These are phyloP conservation scores for Ardeotis arabs DNA, from an alignment of 2,113 vertebrate genomes.

Conservation along the genomic window DNA sequence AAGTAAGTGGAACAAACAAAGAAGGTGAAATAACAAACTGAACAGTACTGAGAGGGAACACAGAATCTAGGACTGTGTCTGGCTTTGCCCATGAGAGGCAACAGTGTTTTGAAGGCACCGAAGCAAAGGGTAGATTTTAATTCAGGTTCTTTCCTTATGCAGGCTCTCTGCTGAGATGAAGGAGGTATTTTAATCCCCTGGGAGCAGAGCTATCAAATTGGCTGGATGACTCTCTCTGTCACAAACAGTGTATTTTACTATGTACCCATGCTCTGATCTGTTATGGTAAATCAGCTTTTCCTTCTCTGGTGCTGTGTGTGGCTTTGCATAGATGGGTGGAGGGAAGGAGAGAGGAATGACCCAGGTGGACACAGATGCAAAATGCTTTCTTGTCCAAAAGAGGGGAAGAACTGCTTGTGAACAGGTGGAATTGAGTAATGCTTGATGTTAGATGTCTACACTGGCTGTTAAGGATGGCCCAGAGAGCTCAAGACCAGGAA, in stretches of 20 bases:
- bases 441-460: not conserved
- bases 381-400: not conserved
- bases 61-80: conserved; percentile 3
- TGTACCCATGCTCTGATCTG: not conserved
- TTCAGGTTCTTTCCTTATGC: conserved; percentile 11
- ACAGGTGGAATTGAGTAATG: not conserved
- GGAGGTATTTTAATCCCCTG: conserved; percentile 9
- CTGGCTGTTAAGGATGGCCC: not conserved
- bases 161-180: conserved; percentile 6
- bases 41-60: not conserved
- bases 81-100: conserved; percentile 10
- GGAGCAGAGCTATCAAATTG: conserved; percentile 31
- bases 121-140: conserved; percentile 53
- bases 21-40: not conserved
- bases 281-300: conserved; percentile 9
- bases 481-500: not conserved
- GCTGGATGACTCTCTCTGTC: conserved; percentile 9
- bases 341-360: not conserved
- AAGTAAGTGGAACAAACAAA: conserved; percentile 20
- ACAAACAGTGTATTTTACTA: conserved; percentile 35
- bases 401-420: not conserved
- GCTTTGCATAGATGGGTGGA: not conserved
- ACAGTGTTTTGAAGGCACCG: not conserved
- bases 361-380: not conserved
- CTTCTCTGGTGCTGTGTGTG: not conserved